These are phyloP conservation scores for Sanderia malayensis DNA, from an alignment of 30 jellyfish, hydroid and myxozoan genomes.

Conservation along the genomic window DNA sequence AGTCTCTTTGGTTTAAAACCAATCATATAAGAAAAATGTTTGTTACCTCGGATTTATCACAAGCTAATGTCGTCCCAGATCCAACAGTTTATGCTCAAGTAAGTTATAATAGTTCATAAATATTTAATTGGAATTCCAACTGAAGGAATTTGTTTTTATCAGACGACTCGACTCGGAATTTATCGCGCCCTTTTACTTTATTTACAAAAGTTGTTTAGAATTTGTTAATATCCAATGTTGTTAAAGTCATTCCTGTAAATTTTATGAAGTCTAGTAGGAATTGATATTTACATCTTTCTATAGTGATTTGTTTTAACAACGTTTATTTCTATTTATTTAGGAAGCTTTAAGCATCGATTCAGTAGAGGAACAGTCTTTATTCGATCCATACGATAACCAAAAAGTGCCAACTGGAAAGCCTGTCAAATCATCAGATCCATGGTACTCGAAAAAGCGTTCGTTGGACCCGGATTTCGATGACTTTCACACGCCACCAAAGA, in stretches of 20 bases:
- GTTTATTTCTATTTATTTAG: too few relatives aligned
- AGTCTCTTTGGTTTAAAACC: not conserved
- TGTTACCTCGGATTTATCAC: conserved; percentile 85
- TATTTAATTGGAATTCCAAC: too few relatives aligned
- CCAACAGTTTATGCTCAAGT: conserved; percentile 99
- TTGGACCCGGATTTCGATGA: conserved; percentile 88
- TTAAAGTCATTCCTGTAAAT: too few relatives aligned
- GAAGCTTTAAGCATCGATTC: conserved; percentile 94
- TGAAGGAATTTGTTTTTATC: too few relatives aligned
- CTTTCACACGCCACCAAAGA: conserved; percentile 95
- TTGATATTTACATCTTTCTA: too few relatives aligned
- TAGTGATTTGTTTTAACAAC: too few relatives aligned
- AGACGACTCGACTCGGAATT: too few relatives aligned
- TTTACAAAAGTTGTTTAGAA: too few relatives aligned
- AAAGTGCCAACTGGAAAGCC: conserved; percentile 96
- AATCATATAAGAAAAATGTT: conserved; percentile 59
- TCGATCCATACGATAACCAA: conserved; percentile 96
- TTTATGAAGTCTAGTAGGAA: too few relatives aligned
- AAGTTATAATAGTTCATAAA: too few relatives aligned
- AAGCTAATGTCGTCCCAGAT: conserved; percentile 97
- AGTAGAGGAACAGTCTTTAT: conserved; percentile 88
- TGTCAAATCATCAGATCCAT: conserved; percentile 62
- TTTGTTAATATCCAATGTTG: too few relatives aligned
- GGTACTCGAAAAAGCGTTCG: conserved; percentile 86
- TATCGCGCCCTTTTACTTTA: too few relatives aligned